These are phyloP conservation scores for Petrolisthes cinctipes DNA, from an alignment of 2,888 invertebrate species.

Conservation along the genomic window DNA sequence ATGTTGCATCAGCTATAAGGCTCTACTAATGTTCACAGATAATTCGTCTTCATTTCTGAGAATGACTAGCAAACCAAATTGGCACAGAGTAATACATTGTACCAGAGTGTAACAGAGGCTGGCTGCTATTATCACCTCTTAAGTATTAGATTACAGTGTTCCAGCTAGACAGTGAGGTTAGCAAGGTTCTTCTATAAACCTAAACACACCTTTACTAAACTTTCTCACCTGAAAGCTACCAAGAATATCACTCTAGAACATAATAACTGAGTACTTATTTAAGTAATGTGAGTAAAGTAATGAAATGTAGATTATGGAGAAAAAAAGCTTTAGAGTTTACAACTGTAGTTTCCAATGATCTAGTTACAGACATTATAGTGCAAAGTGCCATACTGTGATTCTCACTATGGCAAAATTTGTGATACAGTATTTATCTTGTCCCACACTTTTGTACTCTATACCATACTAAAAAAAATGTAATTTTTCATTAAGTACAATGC, in stretches of 20 bases:
- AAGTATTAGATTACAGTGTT: neutral
- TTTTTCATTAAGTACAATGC: too few relatives aligned
- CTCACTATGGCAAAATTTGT: too few relatives aligned
- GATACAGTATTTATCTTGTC: too few relatives aligned
- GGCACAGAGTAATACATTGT: slow-evolving; percentile 37
- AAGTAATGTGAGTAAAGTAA: neutral
- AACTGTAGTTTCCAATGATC: too few relatives aligned
- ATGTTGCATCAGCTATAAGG: slow-evolving; percentile 58
- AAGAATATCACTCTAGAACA: neutral
- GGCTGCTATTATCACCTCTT: slow-evolving; percentile 10
- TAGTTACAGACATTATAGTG: too few relatives aligned
- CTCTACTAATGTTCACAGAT: slow-evolving; percentile 57
- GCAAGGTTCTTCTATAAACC: slow-evolving; percentile 4
- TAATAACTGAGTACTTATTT: neutral
- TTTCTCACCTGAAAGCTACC: neutral
- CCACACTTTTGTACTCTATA: too few relatives aligned
- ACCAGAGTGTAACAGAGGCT: slow-evolving; percentile 28
- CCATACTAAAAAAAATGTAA: too few relatives aligned
- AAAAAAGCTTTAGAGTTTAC: too few relatives aligned
- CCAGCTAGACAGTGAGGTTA: slow-evolving; percentile 23
- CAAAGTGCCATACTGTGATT: too few relatives aligned
- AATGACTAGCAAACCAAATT: slow-evolving; percentile 62
- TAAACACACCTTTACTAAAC: neutral
- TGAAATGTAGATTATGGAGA: neutral
- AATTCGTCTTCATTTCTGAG: slow-evolving; percentile 63